Evolutionary conservation across 2,888 invertebrate species (phyloP).

Genomic region (Chironomus riparius): DNA sequence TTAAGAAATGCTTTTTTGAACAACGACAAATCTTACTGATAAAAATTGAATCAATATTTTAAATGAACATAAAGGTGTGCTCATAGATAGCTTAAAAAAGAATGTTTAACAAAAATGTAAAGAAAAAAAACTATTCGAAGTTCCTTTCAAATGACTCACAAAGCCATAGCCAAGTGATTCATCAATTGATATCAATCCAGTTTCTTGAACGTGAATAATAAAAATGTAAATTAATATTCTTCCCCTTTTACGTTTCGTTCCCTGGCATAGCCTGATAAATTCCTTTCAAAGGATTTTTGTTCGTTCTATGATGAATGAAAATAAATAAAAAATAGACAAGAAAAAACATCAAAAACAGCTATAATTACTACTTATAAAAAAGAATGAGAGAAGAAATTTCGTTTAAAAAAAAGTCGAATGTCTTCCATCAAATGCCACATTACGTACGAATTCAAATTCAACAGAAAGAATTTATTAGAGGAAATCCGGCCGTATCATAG

Average conservation of each 20-base stretch:
- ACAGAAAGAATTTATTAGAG: slow-evolving; percentile 3
- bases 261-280: background rate
- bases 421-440: slow-evolving; percentile 25
- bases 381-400: background rate
- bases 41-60: slow-evolving; percentile 17
- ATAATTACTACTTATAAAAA: background rate
- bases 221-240: slow-evolving; percentile 16
- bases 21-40: background rate
- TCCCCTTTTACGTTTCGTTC: too few species aligned
- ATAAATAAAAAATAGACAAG: background rate
- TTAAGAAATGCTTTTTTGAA: background rate
- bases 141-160: slow-evolving; percentile 14
- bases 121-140: background rate
- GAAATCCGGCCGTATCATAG: slow-evolving; percentile 21
- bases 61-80: background rate
- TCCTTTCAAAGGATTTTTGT: background rate
- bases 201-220: background rate
- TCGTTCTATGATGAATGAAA: background rate
- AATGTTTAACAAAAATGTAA: too few species aligned
- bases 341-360: background rate
- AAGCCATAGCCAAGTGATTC: background rate
- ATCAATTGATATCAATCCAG: background rate
- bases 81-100: background rate
- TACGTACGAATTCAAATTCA: background rate
- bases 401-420: slow-evolving; percentile 14